Conservation (phyloP, 2,888 invertebrate species). For the Lepidonotus clava region DNA sequence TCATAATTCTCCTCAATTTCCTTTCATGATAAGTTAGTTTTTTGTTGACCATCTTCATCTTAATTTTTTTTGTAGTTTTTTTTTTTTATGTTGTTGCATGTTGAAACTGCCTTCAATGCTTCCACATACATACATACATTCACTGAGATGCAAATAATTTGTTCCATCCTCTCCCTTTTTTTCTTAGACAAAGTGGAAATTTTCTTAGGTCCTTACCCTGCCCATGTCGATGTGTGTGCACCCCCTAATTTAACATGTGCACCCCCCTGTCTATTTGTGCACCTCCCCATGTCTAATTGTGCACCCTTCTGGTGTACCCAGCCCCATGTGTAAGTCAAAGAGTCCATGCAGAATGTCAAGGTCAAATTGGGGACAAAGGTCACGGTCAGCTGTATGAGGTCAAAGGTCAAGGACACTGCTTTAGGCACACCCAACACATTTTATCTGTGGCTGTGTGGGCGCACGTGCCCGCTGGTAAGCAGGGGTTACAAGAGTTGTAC, state of each 20-base stretch:
- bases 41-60: neutral
- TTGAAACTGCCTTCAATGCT: slow-evolving; percentile 30
- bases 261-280: too few relatives aligned
- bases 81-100: slow-evolving; percentile 4
- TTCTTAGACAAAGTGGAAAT: neutral
- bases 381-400: neutral
- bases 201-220: neutral
- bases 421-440: neutral
- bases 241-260: neutral
- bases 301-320: too few relatives aligned
- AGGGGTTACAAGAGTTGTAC: too few relatives aligned
- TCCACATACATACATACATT: neutral
- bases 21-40: neutral
- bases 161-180: neutral
- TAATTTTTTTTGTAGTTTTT: neutral
- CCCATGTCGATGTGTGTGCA: neutral
- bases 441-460: too few relatives aligned
- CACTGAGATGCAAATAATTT: neutral
- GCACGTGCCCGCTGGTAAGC: too few relatives aligned
- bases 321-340: slow-evolving; percentile 5
- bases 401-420: neutral
- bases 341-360: slow-evolving; percentile 17
- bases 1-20: slow-evolving; percentile 6
- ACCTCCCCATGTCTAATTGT: too few relatives aligned
- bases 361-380: neutral